Percentiles rank a stretch among this genome's conserved stretches.
These are phyloP conservation scores for Scytalopus superciliaris DNA, from an alignment of 2,113 vertebrate genomes.

Conservation along the genomic window DNA sequence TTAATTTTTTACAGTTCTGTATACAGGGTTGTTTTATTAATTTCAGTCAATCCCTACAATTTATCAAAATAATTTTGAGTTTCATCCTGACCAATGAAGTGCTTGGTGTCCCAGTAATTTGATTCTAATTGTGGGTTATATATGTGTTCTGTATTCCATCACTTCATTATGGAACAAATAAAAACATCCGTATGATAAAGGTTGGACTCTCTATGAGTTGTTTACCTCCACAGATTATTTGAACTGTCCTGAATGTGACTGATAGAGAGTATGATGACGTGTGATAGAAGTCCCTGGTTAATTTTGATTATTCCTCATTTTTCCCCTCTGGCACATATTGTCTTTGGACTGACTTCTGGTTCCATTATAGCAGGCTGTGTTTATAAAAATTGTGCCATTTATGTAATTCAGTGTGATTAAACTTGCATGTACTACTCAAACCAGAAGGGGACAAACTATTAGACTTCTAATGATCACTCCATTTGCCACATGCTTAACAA, in stretches of 20 bases:
- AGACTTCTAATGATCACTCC: background rate
- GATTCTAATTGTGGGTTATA: background rate
- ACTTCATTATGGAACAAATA: background rate
- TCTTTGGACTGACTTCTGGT: background rate
- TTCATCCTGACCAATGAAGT: background rate
- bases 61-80: background rate
- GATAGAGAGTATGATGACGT: background rate
- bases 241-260: background rate
- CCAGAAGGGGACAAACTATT: background rate
- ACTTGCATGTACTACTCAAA: background rate
- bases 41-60: background rate
- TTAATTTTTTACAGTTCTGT: background rate
- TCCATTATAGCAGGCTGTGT: background rate
- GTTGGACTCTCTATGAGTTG: background rate
- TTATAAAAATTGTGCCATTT: background rate
- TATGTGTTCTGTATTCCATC: accelerated
- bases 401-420: background rate
- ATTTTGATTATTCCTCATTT: background rate
- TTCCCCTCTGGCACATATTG: background rate
- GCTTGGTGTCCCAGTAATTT: background rate
- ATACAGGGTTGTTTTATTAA: background rate
- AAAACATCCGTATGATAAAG: background rate
- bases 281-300: background rate
- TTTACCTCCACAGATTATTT: background rate
- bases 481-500: background rate